These are phyloP conservation scores for Dicrostonyx torquatus DNA, from an alignment of 2,797 vertebrate species.

Conservation along the genomic window DNA sequence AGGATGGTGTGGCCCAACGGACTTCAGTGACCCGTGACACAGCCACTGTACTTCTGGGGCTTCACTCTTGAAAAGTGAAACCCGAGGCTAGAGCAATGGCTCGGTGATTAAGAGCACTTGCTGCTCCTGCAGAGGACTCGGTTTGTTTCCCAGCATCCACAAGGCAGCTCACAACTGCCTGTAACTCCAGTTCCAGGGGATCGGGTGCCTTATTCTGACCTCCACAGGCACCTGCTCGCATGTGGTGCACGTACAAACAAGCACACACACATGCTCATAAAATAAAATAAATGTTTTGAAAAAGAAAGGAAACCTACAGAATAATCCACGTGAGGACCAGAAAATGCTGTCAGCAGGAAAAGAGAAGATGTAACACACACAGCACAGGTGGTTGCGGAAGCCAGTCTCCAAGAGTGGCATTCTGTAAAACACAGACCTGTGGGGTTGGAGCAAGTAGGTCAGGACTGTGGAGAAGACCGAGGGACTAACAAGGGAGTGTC, in stretches of 20 bases:
- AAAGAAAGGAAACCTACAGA: not conserved
- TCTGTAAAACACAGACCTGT: not conserved
- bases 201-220: no score
- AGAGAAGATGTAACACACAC: not conserved
- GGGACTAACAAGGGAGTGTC: not conserved
- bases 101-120: no score
- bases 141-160: not conserved
- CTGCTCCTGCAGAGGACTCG: not conserved
- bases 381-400: not conserved
- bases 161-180: not conserved
- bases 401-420: not conserved
- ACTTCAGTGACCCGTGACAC: no score
- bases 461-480: not conserved
- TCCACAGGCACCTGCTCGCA: no score
- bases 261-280: not conserved
- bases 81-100: not conserved
- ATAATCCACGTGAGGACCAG: not conserved
- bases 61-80: not conserved
- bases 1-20: not conserved
- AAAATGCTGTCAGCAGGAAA: not conserved
- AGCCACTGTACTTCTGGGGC: not conserved
- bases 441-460: not conserved
- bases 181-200: no score
- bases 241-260: not conserved
- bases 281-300: not conserved